Conservation (phyloP, 2,888 invertebrate species). For the Synanthedon formicaeformis region DNA sequence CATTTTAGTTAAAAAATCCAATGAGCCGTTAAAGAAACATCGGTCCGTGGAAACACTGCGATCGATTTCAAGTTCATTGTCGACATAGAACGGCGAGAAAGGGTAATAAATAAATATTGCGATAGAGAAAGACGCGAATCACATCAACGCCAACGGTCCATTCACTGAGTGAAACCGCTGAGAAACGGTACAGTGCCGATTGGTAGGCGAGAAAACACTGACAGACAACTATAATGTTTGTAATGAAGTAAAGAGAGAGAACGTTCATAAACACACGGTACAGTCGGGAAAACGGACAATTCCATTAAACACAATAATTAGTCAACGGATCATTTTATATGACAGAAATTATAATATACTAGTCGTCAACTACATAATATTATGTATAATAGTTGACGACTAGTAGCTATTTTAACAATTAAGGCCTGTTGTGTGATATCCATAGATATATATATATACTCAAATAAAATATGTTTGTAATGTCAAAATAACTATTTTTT, state of each 20-base stretch:
- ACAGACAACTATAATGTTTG: slow-evolving; percentile 26
- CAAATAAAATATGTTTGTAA: too few relatives aligned
- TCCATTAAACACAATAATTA: too few relatives aligned
- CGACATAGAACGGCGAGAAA: slow-evolving; percentile 30
- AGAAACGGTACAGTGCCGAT: slow-evolving; percentile 29
- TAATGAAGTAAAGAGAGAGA: slow-evolving; percentile 36
- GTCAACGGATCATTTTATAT: too few relatives aligned
- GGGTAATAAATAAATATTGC: slow-evolving; percentile 14
- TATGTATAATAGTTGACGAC: too few relatives aligned
- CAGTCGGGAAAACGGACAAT: slow-evolving; percentile 18
- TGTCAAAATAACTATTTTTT: too few relatives aligned
- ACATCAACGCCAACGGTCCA: slow-evolving; percentile 26
- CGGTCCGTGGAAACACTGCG: slow-evolving; percentile 6
- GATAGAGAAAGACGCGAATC: slow-evolving; percentile 22
- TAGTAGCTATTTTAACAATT: too few relatives aligned
- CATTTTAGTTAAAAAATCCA: too few relatives aligned
- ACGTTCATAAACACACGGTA: slow-evolving; percentile 52
- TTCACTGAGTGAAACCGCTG: slow-evolving; percentile 19
- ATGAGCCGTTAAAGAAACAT: slow-evolving; percentile 5
- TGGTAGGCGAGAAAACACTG: slow-evolving; percentile 32
- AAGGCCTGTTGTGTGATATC: too few relatives aligned
- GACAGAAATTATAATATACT: too few relatives aligned
- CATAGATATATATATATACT: too few relatives aligned
- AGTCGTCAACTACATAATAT: too few relatives aligned
- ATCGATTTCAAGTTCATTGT: slow-evolving; percentile 21